Evolutionary conservation across 2,797 vertebrate genomes (phyloP).

Genomic region (Knipowitschia caucasica): DNA sequence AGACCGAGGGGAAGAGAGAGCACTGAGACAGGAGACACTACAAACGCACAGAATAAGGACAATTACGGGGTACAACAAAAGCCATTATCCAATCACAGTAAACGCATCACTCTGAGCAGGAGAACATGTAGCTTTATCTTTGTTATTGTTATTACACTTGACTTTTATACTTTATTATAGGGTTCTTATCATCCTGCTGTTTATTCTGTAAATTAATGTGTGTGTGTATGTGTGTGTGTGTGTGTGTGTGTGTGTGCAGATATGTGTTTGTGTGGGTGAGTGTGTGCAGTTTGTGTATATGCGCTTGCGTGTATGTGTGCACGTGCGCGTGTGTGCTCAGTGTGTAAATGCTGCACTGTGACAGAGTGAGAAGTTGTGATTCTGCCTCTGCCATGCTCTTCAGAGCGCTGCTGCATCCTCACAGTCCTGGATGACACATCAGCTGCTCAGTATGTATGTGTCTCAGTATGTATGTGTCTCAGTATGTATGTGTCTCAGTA

Average conservation of each 20-base stretch:
- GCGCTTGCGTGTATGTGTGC: constrained; percentile 28
- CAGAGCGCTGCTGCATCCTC: constrained; percentile 29
- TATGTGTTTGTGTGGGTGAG: constrained; percentile 21
- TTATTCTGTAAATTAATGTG: too few species aligned
- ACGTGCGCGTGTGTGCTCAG: constrained; percentile 13
- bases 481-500: too few species aligned
- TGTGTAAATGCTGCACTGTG: constrained; percentile 36
- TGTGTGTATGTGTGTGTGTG: neutral
- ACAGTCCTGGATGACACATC: constrained; percentile 30
- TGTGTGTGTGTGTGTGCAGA: constrained; percentile 20
- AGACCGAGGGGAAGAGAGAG: constrained; percentile 78
- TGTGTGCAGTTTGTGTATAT: constrained; percentile 6
- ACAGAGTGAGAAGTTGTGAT: constrained; percentile 43
- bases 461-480: too few species aligned
- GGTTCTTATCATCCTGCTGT: too few species aligned
- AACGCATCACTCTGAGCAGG: neutral
- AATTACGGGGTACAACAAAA: too few species aligned
- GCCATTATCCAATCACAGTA: neutral
- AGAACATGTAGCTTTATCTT: neutral
- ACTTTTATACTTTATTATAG: neutral
- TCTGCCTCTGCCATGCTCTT: constrained; percentile 37
- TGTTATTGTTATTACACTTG: neutral
- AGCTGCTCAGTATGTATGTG: constrained; percentile 39
- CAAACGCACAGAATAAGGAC: neutral
- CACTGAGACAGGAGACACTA: constrained; percentile 52